phyloP scores from a whole-genome alignment of 2,113 vertebrate species.

The Rhabdomys dilectus region DNA sequence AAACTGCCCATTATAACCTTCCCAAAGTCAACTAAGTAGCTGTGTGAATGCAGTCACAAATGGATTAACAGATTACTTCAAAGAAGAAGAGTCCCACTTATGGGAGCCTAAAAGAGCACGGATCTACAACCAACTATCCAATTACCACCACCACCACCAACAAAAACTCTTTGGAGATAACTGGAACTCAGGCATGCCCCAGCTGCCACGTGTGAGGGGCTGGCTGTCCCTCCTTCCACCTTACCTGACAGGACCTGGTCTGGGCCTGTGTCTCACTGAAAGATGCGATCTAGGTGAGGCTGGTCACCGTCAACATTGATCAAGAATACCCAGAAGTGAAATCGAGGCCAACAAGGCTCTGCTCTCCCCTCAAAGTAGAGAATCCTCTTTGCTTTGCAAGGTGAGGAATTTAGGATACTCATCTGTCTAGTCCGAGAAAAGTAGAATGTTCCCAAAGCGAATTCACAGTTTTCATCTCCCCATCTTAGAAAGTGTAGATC shows the following conservation, averaged over 20 bases:
- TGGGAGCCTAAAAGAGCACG: slow-evolving; percentile 24
- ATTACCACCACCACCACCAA: neutral
- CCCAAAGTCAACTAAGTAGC: neutral
- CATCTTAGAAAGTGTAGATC: neutral
- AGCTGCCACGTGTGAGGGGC: neutral
- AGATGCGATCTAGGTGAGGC: neutral
- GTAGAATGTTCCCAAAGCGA: neutral
- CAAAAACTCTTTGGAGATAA: neutral
- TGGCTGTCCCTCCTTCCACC: too few species aligned
- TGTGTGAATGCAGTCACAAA: neutral
- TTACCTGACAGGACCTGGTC: neutral
- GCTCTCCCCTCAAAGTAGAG: neutral
- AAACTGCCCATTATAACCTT: neutral
- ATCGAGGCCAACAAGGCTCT: neutral
- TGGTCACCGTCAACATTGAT: neutral
- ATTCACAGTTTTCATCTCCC: neutral
- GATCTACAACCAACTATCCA: neutral
- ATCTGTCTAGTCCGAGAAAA: neutral
- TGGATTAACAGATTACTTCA: slow-evolving; percentile 56
- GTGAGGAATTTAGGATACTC: neutral
- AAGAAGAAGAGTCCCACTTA: slow-evolving; percentile 39
- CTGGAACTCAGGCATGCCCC: neutral
- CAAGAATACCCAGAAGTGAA: slow-evolving; percentile 4
- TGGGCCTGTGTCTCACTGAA: neutral
- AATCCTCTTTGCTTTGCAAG: neutral